phyloP scores from a whole-genome alignment of 2,888 invertebrate genomes.

The Drosophila anomalipes region DNA sequence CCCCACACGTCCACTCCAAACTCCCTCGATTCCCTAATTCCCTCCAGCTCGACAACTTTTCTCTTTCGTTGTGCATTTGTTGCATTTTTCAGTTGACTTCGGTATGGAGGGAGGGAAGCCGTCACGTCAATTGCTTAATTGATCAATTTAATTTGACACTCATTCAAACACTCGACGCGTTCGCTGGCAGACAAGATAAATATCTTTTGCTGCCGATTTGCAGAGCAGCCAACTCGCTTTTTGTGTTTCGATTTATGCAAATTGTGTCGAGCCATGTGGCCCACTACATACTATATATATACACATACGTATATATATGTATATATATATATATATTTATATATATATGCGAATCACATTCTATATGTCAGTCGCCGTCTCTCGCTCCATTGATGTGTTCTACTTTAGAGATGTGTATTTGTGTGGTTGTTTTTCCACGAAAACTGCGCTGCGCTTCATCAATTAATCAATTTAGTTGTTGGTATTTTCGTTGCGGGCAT shows the following conservation, averaged over 20 bases:
- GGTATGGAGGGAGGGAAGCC: constrained; percentile 3
- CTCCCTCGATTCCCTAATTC: constrained; percentile 5
- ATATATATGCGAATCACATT: constrained; percentile 21
- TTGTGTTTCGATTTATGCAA: constrained; percentile 80
- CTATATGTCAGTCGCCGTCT: constrained; percentile 8
- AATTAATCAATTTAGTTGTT: constrained; percentile 75
- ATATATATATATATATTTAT: constrained; percentile 7
- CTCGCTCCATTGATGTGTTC: constrained; percentile 34
- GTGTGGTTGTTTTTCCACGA: constrained; percentile 49
- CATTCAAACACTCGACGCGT: constrained; percentile 70
- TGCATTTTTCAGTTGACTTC: constrained; percentile 44
- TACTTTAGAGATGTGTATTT: constrained; percentile 46
- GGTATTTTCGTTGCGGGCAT: constrained; percentile 57
- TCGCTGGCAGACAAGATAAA: constrained; percentile 64
- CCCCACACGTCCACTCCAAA: background rate
- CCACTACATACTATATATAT: constrained; percentile 29
- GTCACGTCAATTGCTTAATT: constrained; percentile 81
- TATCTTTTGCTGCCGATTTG: constrained; percentile 76
- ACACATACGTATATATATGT: constrained; percentile 1
- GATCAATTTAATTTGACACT: constrained; percentile 83
- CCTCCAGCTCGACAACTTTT: background rate
- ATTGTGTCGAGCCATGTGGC: constrained; percentile 74
- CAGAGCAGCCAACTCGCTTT: constrained; percentile 59
- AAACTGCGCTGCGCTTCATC: constrained; percentile 71
- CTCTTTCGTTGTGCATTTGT: constrained; percentile 30